phyloP scores from a whole-genome alignment of 2,113 vertebrate species.

The Siniperca chuatsi region DNA sequence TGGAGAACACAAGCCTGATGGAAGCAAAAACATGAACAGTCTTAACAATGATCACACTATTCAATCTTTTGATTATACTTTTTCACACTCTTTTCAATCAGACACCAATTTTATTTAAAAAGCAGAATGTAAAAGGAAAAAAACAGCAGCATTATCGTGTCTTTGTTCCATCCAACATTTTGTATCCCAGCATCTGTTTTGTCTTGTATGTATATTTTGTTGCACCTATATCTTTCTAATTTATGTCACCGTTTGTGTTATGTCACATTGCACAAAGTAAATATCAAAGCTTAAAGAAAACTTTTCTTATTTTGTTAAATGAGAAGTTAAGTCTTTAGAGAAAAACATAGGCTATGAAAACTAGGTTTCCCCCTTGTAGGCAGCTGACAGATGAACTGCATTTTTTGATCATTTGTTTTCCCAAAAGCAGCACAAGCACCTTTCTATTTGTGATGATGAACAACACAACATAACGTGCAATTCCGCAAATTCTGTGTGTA shows the following conservation, averaged over 20 bases:
- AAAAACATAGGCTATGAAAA: not conserved
- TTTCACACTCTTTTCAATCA: not conserved
- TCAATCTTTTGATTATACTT: not conserved
- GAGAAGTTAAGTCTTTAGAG: not conserved
- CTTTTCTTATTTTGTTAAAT: no score
- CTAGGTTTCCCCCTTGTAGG: not conserved
- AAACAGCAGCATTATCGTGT: no score
- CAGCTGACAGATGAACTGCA: not conserved
- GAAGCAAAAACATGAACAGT: not conserved
- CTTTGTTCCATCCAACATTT: not conserved
- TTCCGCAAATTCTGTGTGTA: not conserved
- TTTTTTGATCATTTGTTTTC: not conserved
- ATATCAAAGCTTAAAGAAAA: no score
- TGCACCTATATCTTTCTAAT: no score
- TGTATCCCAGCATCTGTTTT: not conserved
- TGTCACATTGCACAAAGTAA: not conserved
- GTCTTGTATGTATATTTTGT: not conserved
- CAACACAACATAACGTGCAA: not conserved
- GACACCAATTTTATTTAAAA: not conserved
- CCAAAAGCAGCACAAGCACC: not conserved
- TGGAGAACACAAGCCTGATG: conserved; percentile 96
- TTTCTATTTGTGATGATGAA: not conserved
- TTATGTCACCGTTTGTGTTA: not conserved
- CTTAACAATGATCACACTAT: not conserved
- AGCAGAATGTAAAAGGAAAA: no score